Base-by-base conservation (phyloP, 2,113 vertebrate species). In the Miniopterus natalensis region DNA sequence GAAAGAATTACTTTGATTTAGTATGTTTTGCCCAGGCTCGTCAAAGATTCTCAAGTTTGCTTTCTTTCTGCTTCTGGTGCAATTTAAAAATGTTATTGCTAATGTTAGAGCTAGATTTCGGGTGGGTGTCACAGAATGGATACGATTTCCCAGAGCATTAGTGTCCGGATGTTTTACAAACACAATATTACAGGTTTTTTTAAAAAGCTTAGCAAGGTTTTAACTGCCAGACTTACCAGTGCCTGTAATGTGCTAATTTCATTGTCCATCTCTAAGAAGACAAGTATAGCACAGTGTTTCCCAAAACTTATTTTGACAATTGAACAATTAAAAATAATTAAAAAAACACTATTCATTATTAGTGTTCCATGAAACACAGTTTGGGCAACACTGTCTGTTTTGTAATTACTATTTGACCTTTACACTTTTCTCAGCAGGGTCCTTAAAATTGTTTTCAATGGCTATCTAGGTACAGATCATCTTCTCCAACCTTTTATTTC, bases 1-100 rank as follows among this genome's bases (percentile, higher is more conserved):
- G 66, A 89, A 85, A 88, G 75, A 89, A 53, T 53, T 57, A 42
- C 84, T 87, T 88, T 79, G 70, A 87, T 92, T 84, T 68, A 55
- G 47, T 42, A 45, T 63, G 55, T 84, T 80, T 61, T 70, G 12
- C 15, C 36, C 15, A 45, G 73, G 25, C 68, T 88, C 84, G 25
- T 57, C 36, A 92, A 84, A 49, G 29, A 94, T 93, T 79, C 86
- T 83, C 51, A 71, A 63, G 14, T 87, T 88, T 91, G 57, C 65
- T 91, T 74, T 88, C 65, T 74, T 55, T 74, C 75, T 53, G 57
- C 55, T 79, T 71, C 59, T 66, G 15, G 31, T 77, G 18, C 45
- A 91, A 81, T 63, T 90, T 49, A 0, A 95, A 96, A 87, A 91
- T 88, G 51, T 45, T 65, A 29, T 74, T n/a, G 9, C 83, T 83